Percentiles rank a stretch among this genome's conserved stretches.
These are phyloP conservation scores for Dendroctonus ponderosae DNA, from an alignment of 1,140 invertebrate genomes.

Conservation along the genomic window DNA sequence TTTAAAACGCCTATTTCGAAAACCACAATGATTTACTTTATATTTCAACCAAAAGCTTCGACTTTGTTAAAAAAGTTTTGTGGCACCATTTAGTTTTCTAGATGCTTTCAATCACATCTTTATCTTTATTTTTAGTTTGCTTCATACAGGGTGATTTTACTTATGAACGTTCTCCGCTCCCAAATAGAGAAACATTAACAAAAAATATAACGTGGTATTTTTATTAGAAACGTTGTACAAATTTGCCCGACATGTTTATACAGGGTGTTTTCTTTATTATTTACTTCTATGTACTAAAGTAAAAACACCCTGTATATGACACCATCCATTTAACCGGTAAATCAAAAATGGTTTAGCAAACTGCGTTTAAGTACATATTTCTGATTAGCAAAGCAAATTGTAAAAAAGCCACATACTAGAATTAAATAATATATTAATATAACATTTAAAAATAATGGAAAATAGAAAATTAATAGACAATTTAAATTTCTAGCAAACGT, in stretches of 20 bases:
- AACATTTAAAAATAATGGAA: too few species aligned
- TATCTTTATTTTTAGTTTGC: constrained; percentile 24
- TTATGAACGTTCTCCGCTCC: neutral
- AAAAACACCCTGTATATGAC: constrained; percentile 30
- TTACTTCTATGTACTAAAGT: neutral
- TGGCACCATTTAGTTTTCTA: constrained; percentile 18
- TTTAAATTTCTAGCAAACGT: too few species aligned
- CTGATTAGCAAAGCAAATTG: neutral
- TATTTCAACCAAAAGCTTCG: too few species aligned
- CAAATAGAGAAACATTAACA: constrained; percentile 4
- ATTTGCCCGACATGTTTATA: constrained; percentile 5
- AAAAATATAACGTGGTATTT: constrained; percentile 30
- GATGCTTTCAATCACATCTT: constrained; percentile 27
- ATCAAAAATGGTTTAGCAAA: constrained; percentile 10
- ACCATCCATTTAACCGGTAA: constrained; percentile 13
- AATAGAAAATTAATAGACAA: too few species aligned
- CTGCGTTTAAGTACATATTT: neutral
- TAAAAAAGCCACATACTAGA: too few species aligned
- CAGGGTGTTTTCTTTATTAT: constrained; percentile 23
- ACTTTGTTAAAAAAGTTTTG: constrained; percentile 32
- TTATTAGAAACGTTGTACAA: constrained; percentile 20
- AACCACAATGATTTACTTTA: too few species aligned
- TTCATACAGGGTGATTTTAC: constrained; percentile 30
- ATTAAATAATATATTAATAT: too few species aligned
- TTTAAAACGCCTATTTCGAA: too few species aligned